Conservation (phyloP, 2,888 invertebrate species). For the Acleris laterana region DNA sequence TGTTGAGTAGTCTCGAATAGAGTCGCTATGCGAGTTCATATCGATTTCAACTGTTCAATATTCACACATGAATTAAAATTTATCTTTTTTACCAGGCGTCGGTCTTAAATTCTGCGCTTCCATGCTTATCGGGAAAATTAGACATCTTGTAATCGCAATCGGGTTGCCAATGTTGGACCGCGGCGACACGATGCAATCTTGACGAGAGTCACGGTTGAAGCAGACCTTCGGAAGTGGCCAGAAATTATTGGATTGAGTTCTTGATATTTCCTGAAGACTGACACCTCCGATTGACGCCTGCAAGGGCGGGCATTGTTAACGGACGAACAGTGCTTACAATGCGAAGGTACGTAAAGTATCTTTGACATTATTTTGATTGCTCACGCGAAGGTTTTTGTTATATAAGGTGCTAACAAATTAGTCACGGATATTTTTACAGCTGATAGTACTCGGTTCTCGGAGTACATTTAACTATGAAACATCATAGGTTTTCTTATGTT, state of each 20-base stretch:
- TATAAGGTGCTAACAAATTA: no score
- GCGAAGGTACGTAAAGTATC: constrained; percentile 37
- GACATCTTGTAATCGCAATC: constrained; percentile 21
- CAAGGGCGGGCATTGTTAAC: constrained; percentile 25
- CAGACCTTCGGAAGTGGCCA: constrained; percentile 3
- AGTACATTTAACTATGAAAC: no score
- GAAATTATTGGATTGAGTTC: constrained; percentile 7
- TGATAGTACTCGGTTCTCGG: no score
- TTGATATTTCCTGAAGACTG: constrained; percentile 18
- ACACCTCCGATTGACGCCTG: constrained; percentile 16
- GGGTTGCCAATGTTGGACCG: constrained; percentile 15
- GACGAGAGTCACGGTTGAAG: neutral
- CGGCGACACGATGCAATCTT: neutral
- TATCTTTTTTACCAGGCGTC: constrained; percentile 36
- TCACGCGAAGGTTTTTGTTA: constrained; percentile 31
- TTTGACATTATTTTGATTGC: constrained; percentile 33
- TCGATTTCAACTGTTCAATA: constrained; percentile 16
- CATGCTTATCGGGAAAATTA: constrained; percentile 30
- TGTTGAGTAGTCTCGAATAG: constrained; percentile 5
- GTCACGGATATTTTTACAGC: no score
- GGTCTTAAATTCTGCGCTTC: constrained; percentile 35
- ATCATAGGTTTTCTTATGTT: no score
- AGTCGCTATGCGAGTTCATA: constrained; percentile 31
- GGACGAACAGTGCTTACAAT: constrained; percentile 22
- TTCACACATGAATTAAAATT: constrained; percentile 24